phyloP scores from a whole-genome alignment of 2,113 vertebrate species.

The Perca fluviatilis region DNA sequence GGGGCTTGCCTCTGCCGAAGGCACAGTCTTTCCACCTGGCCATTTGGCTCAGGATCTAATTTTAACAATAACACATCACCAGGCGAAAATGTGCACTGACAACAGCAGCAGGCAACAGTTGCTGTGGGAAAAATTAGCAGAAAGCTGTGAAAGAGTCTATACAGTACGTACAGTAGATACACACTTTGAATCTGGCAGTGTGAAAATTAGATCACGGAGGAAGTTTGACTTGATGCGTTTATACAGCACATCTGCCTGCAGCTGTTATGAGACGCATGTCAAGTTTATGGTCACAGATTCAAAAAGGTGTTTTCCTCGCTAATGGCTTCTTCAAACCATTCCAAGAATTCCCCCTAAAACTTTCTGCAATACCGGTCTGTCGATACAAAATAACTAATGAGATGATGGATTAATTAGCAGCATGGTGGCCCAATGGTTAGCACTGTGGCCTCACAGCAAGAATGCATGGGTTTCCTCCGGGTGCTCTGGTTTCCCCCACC shows the following conservation, averaged over 20 bases:
- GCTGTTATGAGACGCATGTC: background rate
- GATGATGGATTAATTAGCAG: background rate
- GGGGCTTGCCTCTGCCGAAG: conserved; percentile 14
- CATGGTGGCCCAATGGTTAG: too few species aligned
- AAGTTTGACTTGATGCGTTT: conserved; percentile 18
- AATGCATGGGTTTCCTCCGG: too few species aligned
- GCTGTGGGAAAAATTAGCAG: too few species aligned
- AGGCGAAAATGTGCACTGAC: conserved; percentile 18
- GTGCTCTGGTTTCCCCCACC: too few species aligned
- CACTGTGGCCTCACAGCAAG: too few species aligned
- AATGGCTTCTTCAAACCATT: conserved; percentile 3
- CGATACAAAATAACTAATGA: background rate
- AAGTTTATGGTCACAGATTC: conserved; percentile 26
- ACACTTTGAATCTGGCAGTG: background rate
- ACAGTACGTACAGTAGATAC: background rate
- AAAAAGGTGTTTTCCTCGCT: conserved; percentile 20
- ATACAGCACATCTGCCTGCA: conserved; percentile 23
- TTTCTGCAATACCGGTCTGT: background rate
- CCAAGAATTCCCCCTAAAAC: background rate
- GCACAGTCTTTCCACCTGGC: conserved; percentile 52
- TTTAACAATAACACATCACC: conserved; percentile 53
- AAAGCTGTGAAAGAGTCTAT: conserved; percentile 10
- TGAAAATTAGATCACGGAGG: conserved; percentile 8
- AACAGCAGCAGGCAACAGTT: conserved; percentile 15
- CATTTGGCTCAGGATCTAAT: conserved; percentile 48